These are phyloP conservation scores for Ptyas mucosa DNA, from an alignment of 2,113 vertebrate genomes.

Conservation along the genomic window DNA sequence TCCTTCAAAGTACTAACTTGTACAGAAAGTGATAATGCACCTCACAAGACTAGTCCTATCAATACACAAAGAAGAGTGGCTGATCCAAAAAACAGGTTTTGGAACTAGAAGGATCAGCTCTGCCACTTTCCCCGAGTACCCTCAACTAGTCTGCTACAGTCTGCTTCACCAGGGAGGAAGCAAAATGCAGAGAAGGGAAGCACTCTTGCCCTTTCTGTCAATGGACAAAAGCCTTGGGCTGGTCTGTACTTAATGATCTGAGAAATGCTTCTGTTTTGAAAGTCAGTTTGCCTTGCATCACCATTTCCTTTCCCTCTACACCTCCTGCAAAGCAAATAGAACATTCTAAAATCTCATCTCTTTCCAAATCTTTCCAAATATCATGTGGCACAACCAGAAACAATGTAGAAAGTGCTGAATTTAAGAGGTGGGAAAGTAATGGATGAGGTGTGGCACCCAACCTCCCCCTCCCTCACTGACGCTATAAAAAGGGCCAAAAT, in stretches of 20 bases:
- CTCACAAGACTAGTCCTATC: not conserved
- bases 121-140: not conserved
- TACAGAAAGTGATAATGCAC: not conserved
- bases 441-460: constrained; percentile 1
- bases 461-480: fast-evolving
- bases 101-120: too few relatives aligned
- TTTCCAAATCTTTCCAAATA: not conserved
- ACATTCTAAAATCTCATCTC: not conserved
- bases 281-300: not conserved
- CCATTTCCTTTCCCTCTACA: not conserved
- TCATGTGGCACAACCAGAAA: not conserved
- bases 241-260: not conserved
- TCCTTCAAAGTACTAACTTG: not conserved
- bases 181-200: not conserved
- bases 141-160: not conserved
- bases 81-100: not conserved
- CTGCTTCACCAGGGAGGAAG: not conserved
- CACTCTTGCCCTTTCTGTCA: not conserved
- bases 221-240: not conserved
- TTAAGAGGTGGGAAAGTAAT: not conserved
- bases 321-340: not conserved
- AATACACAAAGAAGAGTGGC: not conserved
- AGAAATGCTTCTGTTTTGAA: not conserved
- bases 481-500: not conserved
- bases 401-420: not conserved